Base-by-base conservation (phyloP, 2,888 invertebrate genomes). In the Drosophila peninsularis region DNA sequence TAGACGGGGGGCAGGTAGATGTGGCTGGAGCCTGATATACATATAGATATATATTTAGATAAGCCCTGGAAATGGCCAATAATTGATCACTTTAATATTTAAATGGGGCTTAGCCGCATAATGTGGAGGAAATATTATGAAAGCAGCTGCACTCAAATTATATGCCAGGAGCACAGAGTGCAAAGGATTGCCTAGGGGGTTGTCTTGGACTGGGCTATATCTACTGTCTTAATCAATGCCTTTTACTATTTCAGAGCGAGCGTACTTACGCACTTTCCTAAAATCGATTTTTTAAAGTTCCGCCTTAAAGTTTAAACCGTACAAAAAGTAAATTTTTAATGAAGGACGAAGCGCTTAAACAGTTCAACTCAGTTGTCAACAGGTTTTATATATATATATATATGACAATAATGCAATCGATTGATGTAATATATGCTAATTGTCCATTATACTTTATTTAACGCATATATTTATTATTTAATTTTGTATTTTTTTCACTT, bases 31-130 rank as follows among this genome's bases (percentile, higher is more conserved):
- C 30, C 6, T 30, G 30, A 30, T 30, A 30, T 47, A 30, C n/a
- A 30, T 47, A 45, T 45, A 47, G 7, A 30, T 5, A 39, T 17
- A 39, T 41, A 10, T 45, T 9, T 21, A 19, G 11, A 41, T 19
- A 19, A 6, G 21, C 0, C 7, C 24, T 42, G 42, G 27, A 45
- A 17, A 13, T n/a, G 30, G 14, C 30, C 47, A 30, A 47, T 47
- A 47, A 47, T 30, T 47, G 47, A 5, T 47, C 47, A 17, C 30
- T 17, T 47, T 10, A 27, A 10, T 47, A 47, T 47, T 47, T 30
- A 45, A n/a, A 45, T 44, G 24, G 42, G 21, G 0, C 11, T 42
- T 21, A 4, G 42, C 6, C 13, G 3, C 21, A 45, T 34, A 19
- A 4, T 19, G n/a, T 9, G 36, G 7, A 52, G 21, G 9, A 17